Percentiles rank a stretch among this genome's conserved stretches.
phyloP scores from a whole-genome alignment of 2,113 vertebrate species.

The Callospermophilus lateralis region DNA sequence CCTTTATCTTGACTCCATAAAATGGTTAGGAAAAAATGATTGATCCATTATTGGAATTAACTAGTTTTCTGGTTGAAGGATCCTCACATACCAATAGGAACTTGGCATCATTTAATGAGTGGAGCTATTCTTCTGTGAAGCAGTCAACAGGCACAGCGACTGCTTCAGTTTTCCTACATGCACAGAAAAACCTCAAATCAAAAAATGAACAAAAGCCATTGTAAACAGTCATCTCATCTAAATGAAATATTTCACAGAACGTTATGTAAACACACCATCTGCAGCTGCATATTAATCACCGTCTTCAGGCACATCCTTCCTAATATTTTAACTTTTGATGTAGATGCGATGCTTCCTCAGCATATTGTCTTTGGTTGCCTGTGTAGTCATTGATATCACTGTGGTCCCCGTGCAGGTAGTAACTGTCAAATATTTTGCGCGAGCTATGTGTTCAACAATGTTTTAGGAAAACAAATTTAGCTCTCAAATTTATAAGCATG shows the following conservation, averaged over 20 bases:
- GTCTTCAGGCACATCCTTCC: slow-evolving; percentile 50
- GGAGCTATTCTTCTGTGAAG: not conserved
- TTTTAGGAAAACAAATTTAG: not conserved
- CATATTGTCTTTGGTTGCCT: not conserved
- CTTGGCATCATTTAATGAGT: not conserved
- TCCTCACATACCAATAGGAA: not conserved
- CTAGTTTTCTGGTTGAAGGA: slow-evolving; percentile 36
- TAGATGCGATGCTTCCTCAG: not conserved
- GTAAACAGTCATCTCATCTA: slow-evolving; percentile 52
- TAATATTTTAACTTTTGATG: slow-evolving; percentile 45
- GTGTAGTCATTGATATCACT: not conserved
- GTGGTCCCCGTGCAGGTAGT: not conserved
- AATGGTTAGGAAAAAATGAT: not conserved
- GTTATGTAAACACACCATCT: slow-evolving; percentile 45
- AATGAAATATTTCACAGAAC: slow-evolving; percentile 45
- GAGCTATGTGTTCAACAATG: not conserved
- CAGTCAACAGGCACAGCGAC: not conserved
- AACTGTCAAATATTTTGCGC: not conserved
- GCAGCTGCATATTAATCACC: slow-evolving; percentile 50
- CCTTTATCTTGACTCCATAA: not conserved
- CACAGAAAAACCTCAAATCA: slow-evolving; percentile 7
- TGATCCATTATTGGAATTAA: slow-evolving; percentile 20
- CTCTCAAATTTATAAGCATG: not conserved
- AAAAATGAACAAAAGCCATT: slow-evolving; percentile 28
- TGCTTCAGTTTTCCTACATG: slow-evolving; percentile 23